These are phyloP conservation scores for Xerus rutilus DNA, from an alignment of 2,797 vertebrate species.

Conservation along the genomic window DNA sequence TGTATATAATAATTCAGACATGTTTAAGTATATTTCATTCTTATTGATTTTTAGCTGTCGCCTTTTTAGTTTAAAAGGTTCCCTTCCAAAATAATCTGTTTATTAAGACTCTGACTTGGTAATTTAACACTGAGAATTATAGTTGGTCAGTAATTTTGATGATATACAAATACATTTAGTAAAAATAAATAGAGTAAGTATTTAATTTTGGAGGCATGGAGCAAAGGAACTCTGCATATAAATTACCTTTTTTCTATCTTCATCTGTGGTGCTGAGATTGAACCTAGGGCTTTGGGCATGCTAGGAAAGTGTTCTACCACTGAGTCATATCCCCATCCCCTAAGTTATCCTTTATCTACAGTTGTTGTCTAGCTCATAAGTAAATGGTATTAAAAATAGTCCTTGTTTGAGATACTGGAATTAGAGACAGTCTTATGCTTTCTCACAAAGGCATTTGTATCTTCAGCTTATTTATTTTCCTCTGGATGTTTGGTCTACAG, in stretches of 20 bases:
- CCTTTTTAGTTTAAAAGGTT: conserved; percentile 15
- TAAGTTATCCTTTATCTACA: conserved; percentile 21
- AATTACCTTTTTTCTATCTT: neutral
- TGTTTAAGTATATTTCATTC: conserved; percentile 48
- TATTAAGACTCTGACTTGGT: conserved; percentile 8
- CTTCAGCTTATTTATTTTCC: neutral
- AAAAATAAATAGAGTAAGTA: neutral
- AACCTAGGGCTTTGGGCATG: neutral
- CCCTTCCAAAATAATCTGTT: conserved; percentile 9
- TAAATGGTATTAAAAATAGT: conserved; percentile 43
- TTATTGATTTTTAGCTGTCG: conserved; percentile 4
- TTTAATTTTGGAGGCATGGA: neutral
- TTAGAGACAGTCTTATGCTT: conserved; percentile 28
- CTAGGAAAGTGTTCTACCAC: neutral
- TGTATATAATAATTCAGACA: conserved; percentile 48
- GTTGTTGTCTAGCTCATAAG: neutral
- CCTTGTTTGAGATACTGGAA: conserved; percentile 18
- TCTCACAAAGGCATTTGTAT: conserved; percentile 56
- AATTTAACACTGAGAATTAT: neutral
- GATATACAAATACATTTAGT: neutral
- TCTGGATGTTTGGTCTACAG: conserved; percentile 60
- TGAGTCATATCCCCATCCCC: neutral
- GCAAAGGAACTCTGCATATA: neutral
- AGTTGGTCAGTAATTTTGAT: neutral
- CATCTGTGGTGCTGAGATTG: neutral